Evolutionary conservation across 1,140 invertebrate species (phyloP).

Genomic region (Homalodisca vitripennis): DNA sequence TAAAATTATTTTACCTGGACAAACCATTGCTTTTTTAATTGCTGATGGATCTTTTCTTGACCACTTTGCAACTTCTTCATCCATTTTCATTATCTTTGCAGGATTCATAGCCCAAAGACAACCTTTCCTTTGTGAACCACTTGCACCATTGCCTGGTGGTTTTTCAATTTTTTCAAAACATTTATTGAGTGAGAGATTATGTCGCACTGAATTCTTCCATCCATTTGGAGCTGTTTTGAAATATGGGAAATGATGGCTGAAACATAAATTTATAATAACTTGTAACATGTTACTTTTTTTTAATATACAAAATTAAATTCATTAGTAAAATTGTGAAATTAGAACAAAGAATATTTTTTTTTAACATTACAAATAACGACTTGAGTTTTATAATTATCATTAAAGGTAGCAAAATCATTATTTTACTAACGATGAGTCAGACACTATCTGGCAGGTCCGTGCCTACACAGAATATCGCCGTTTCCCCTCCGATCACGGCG

Average conservation of each 20-base stretch:
- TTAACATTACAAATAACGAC: too few relatives aligned
- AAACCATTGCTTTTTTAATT: conserved; percentile 85
- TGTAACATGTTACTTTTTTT: too few relatives aligned
- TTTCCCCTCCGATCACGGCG: too few relatives aligned
- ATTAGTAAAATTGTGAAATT: too few relatives aligned
- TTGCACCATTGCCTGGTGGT: conserved; percentile 72
- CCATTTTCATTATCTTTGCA: conserved; percentile 92
- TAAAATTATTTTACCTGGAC: conserved; percentile 72
- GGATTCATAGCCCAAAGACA: conserved; percentile 97
- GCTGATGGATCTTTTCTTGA: conserved; percentile 87
- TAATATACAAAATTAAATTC: too few relatives aligned
- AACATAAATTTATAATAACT: conserved; percentile 49
- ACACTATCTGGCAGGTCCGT: too few relatives aligned
- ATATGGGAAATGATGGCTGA: conserved; percentile 94
- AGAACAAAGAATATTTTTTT: too few relatives aligned
- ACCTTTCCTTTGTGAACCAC: conserved; percentile 79
- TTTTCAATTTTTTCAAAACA: conserved; percentile 98
- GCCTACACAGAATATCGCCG: too few relatives aligned
- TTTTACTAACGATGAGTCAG: too few relatives aligned
- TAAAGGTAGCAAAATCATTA: too few relatives aligned
- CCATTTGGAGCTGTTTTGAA: conserved; percentile 96
- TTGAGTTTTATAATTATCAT: too few relatives aligned
- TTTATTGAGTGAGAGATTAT: conserved; percentile 95
- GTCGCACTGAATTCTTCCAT: conserved; percentile 97
- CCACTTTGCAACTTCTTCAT: conserved; percentile 96